Conservation (phyloP, 2,113 vertebrate species). For the Plecotus auritus region DNA sequence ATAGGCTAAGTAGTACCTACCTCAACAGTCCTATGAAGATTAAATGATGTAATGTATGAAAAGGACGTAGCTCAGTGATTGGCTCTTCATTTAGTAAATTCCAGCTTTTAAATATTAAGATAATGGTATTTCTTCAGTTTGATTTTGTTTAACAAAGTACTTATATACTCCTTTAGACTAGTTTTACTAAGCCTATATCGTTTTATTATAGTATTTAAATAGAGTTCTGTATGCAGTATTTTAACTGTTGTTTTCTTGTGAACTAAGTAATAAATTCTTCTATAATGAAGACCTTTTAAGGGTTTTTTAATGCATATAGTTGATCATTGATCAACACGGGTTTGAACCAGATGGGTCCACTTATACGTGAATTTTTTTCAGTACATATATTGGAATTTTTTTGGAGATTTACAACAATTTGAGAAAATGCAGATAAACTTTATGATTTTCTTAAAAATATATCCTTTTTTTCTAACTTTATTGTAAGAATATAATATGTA, state of each 20-base stretch:
- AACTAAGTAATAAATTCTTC: neutral
- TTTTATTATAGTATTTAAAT: neutral
- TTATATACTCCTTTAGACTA: neutral
- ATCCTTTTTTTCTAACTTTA: neutral
- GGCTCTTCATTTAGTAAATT: neutral
- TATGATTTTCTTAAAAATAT: neutral
- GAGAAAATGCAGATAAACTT: neutral
- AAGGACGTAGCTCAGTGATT: neutral
- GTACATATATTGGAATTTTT: neutral
- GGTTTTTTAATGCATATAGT: neutral
- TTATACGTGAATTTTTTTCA: neutral
- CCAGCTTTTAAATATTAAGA: neutral
- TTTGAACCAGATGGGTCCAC: neutral
- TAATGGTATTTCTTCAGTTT: neutral
- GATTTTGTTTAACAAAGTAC: constrained; percentile 34
- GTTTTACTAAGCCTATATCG: neutral
- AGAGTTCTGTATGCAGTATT: neutral
- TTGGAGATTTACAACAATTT: neutral
- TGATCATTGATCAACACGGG: neutral
- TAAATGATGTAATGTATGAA: neutral
- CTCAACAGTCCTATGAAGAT: neutral
- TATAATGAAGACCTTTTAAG: neutral
- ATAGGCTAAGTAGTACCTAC: neutral
- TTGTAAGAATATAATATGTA: neutral
- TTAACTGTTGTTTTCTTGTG: neutral